Base-by-base conservation (phyloP, 2,888 invertebrate genomes). In the Drosophila nr. fundita region DNA sequence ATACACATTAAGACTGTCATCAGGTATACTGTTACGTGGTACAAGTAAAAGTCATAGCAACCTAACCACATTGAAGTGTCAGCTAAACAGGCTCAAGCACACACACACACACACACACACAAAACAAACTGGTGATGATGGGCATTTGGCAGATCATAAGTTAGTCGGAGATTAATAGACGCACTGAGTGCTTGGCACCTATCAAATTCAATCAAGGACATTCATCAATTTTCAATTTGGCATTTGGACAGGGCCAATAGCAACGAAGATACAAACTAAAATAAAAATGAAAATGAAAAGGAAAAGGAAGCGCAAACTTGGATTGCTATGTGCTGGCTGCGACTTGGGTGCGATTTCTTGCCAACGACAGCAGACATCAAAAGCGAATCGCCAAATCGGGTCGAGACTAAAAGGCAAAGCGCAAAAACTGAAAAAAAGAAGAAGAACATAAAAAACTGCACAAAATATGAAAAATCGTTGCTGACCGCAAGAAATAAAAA, bases 141-240 rank as follows among this genome's bases (percentile, higher is more conserved):
- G 68, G 66, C 68, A 60, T 62, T 78, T 73, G 74, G 76, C 71
- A 77, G 70, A 85, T 89, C 85, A 83, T 90, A 87, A 87, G 88
- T 84, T 84, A 84, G 85, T 73, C 72, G 77, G 86, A 90, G 87
- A 87, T 87, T 87, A 87, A 87, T 87, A 90, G 87, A 82, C 80
- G 83, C 86, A 85, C 83, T 90, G 85, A 85, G 85, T 85, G 85
- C 89, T 85, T 85, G 85, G 79, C 87, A 90, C 90, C 87, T 89
- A 87, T 87, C 87, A 87, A 87, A 87, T 87, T 89, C 87, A 87
- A 87, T 87, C 90, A 87, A 84, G 78, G 89, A 84, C 90, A 87
- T 87, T 87, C 90, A 87, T 87, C 90, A 87, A 90, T 87, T 87
- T 87, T 90, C 90, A 90, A 87, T 90, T 87, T 87, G 89, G 89